Percentiles rank a stretch among this genome's conserved stretches.
These are phyloP conservation scores for Diabrotica balteata DNA, from an alignment of 2,888 invertebrate species.

Conservation along the genomic window DNA sequence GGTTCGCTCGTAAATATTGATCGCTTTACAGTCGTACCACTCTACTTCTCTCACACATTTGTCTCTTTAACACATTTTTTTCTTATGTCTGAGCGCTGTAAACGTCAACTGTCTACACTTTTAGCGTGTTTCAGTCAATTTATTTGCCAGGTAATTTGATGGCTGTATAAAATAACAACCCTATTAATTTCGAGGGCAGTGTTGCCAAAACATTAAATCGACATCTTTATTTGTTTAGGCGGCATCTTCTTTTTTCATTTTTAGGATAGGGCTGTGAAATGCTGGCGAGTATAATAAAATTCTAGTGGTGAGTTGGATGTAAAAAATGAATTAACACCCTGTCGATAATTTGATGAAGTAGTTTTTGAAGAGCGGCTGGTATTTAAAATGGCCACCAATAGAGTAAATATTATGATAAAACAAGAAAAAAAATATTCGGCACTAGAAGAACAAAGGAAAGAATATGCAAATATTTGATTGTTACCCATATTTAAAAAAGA, in stretches of 20 bases:
- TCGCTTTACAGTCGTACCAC: constrained; percentile 39
- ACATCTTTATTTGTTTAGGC: constrained; percentile 37
- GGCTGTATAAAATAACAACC: constrained; percentile 49
- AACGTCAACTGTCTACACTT: constrained; percentile 52
- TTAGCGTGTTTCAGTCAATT: constrained; percentile 51
- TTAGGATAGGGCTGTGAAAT: constrained; percentile 30
- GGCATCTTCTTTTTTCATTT: constrained; percentile 29
- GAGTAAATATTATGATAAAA: neutral
- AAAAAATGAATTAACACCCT: constrained; percentile 33
- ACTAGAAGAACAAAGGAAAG: neutral
- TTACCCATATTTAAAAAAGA: no score
- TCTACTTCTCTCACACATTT: constrained; percentile 43
- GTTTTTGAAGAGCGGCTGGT: constrained; percentile 1
- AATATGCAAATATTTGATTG: neutral
- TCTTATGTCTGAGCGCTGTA: constrained; percentile 51
- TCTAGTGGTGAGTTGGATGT: constrained; percentile 32
- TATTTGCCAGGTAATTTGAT: constrained; percentile 51
- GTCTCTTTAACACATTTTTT: constrained; percentile 48
- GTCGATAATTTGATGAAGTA: constrained; percentile 30
- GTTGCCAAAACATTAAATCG: constrained; percentile 40
- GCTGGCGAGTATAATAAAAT: constrained; percentile 35
- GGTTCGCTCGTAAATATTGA: constrained; percentile 47
- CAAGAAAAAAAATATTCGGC: neutral
- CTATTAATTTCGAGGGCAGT: constrained; percentile 37
- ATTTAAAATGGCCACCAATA: constrained; percentile 22